Conservation (phyloP, 2,888 invertebrate genomes). For the Ormia ochracea region DNA sequence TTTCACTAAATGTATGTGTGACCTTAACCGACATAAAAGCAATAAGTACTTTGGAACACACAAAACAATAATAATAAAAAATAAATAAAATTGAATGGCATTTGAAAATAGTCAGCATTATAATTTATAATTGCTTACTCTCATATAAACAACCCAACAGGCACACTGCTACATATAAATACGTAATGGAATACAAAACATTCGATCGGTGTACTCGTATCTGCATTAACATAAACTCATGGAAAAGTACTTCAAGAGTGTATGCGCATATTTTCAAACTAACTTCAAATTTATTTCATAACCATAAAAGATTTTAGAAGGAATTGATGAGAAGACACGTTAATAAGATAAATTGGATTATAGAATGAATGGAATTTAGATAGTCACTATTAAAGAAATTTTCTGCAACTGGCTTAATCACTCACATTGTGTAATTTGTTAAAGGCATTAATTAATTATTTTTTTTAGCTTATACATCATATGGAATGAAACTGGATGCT, state of each 20-base stretch:
- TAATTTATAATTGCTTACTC: conserved; percentile 17
- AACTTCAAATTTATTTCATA: neutral
- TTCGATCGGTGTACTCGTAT: neutral
- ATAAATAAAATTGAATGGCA: conserved; percentile 38
- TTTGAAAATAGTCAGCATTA: conserved; percentile 46
- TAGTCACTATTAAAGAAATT: too few relatives aligned
- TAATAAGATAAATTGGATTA: too few relatives aligned
- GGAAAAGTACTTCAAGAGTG: conserved; percentile 1
- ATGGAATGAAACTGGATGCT: too few relatives aligned
- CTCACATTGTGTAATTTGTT: too few relatives aligned
- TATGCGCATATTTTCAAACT: neutral
- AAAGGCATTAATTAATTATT: too few relatives aligned
- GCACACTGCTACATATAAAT: neutral
- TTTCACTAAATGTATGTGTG: conserved; percentile 40
- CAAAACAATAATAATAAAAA: conserved; percentile 9
- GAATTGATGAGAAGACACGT: too few relatives aligned
- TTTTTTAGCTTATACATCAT: too few relatives aligned
- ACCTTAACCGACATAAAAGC: conserved; percentile 59
- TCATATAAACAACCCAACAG: neutral
- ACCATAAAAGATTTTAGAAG: neutral
- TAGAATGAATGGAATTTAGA: too few relatives aligned
- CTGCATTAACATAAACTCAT: conserved; percentile 40
- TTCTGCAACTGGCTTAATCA: too few relatives aligned
- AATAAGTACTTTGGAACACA: conserved; percentile 42
- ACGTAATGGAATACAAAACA: conserved; percentile 6